Evolutionary conservation across 2,113 vertebrate species (phyloP).

Genomic region (Cardinalis cardinalis): DNA sequence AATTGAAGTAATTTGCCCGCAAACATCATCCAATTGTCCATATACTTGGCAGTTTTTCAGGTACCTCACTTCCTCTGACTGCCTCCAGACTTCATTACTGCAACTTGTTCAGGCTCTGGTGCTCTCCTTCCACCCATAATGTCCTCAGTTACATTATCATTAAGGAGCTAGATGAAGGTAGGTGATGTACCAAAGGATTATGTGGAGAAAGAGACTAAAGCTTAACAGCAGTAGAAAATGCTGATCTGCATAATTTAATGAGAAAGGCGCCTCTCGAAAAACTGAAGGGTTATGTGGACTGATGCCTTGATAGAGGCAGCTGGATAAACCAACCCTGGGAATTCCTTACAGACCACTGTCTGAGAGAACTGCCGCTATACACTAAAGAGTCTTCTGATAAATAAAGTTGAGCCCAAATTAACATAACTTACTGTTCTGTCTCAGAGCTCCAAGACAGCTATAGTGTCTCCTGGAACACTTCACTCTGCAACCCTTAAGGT

Average conservation of each 20-base stretch:
- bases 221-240: neutral
- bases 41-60: neutral
- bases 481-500: neutral
- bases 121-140: neutral
- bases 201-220: neutral
- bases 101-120: neutral
- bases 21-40: neutral
- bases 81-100: neutral
- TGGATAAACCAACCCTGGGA: conserved; percentile 9
- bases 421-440: neutral
- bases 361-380: neutral
- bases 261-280: neutral
- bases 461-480: neutral
- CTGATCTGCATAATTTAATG: neutral
- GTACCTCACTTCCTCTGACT: neutral
- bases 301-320: neutral
- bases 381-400: neutral
- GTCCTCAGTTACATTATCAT: neutral
- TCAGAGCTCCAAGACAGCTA: neutral
- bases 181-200: neutral
- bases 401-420: neutral
- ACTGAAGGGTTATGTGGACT: neutral
- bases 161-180: neutral
- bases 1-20: neutral
- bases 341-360: neutral